Base-by-base conservation (phyloP, 2,797 vertebrate genomes). In the Xenops minutus region DNA sequence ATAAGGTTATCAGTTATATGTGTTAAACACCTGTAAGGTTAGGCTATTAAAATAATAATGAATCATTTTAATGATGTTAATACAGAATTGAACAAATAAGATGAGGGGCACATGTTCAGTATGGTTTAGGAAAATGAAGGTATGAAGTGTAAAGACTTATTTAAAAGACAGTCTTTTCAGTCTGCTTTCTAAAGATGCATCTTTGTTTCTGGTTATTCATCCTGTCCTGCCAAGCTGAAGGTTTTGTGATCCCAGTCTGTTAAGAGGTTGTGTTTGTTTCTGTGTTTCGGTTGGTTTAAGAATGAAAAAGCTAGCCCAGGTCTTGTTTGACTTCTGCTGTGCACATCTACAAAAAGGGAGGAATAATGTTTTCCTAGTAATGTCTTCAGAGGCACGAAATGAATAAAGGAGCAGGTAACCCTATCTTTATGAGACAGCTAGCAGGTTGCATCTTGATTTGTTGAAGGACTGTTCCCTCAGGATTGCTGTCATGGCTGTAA, bases 361-460 rank as follows among this genome's bases (percentile, higher is more conserved):
- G 80, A 96, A 89, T 93, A 93, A 93, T 62, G 54, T 81, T 96
- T 96, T 95, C 69, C 71, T 94, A 76, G 93, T 73, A 93, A 73
- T 59, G 49, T 88, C 88, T 87, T 93, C 83, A 86, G 83, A 96
- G 55, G 55, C 69, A 92, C 1, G 3, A 93, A 90, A 86, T 84
- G 36, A 88, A 90, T 94, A 92, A 88, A 88, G 51, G 73, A 93
- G 32, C n/a, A 90, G 69, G 63, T 88, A 71, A 46, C 46, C 79
- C 73, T 82, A 79, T 87, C 61, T 94, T 93, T 87, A 85, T 77
- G 78, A 83, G 85, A 81, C 44, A 88, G 74, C 41, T 69, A 86
- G 52, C 58, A 90, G 62, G 63, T 49, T 78, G 48, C 69, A 62
- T 85, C 80, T 93, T 89, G 83, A 89, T 95, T 95, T 95, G 71